phyloP scores from a whole-genome alignment of 2,797 vertebrate species.

The Buceros bicornis region DNA sequence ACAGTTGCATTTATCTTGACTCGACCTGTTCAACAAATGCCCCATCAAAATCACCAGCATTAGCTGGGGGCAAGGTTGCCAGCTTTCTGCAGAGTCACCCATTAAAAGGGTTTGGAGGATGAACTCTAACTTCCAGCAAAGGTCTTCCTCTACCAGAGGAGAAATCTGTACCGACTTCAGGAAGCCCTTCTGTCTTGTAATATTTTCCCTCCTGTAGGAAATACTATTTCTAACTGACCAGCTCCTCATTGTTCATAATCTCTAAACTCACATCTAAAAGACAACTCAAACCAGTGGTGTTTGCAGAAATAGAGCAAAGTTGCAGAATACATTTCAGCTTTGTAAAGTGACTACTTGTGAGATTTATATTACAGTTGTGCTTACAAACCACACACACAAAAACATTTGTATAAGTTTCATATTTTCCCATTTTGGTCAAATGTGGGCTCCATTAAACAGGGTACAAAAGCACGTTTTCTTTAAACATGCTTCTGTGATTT shows the following conservation, averaged over 20 bases:
- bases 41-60: background rate
- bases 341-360: background rate
- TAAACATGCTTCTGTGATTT: background rate
- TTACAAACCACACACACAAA: background rate
- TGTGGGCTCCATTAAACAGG: fast-evolving
- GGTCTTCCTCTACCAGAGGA: background rate
- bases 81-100: background rate
- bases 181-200: background rate
- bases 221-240: background rate
- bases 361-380: background rate
- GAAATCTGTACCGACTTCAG: background rate
- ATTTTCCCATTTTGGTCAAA: background rate
- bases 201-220: background rate
- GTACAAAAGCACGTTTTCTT: background rate
- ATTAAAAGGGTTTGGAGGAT: background rate
- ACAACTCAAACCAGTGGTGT: background rate
- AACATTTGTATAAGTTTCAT: background rate
- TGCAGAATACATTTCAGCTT: background rate
- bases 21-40: background rate
- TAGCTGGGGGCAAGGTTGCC: background rate
- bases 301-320: background rate
- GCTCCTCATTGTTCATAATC: background rate
- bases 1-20: background rate
- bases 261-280: background rate
- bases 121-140: background rate